These are phyloP conservation scores for Castor canadensis DNA, from an alignment of 2,113 vertebrate species.

Conservation along the genomic window DNA sequence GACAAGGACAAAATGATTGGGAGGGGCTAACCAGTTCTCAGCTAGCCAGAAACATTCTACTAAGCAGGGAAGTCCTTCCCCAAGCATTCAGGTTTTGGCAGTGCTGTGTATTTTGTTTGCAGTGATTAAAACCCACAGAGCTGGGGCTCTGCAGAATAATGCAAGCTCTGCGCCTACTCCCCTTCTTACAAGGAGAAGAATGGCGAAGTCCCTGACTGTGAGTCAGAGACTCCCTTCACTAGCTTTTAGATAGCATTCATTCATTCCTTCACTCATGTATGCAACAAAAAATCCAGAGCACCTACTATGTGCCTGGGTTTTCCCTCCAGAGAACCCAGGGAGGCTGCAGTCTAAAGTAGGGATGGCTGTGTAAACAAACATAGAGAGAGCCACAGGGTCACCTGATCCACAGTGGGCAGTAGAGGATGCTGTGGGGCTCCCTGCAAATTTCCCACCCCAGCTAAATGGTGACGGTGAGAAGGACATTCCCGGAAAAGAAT, in stretches of 20 bases:
- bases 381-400: neutral
- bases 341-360: neutral
- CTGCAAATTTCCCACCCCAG: neutral
- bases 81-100: constrained; percentile 25
- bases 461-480: constrained; percentile 40
- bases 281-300: constrained; percentile 5
- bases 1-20: neutral
- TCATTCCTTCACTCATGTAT: neutral
- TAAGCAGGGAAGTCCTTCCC: constrained; percentile 41
- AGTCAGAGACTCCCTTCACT: constrained; percentile 4
- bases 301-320: neutral
- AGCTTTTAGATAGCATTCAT: constrained; percentile 30
- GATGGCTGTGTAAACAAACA: neutral
- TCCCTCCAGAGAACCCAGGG: neutral
- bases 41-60: constrained; percentile 43
- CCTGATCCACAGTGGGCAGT: constrained; percentile 1
- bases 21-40: neutral
- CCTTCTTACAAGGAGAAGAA: constrained; percentile 35
- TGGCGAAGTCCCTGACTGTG: neutral
- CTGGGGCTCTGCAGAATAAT: constrained; percentile 12
- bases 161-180: neutral
- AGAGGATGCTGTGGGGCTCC: neutral
- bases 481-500: constrained; percentile 50
- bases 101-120: neutral
- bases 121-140: constrained; percentile 51